Conservation (phyloP, 2,113 vertebrate genomes). For the Brachionichthys hirsutus region DNA sequence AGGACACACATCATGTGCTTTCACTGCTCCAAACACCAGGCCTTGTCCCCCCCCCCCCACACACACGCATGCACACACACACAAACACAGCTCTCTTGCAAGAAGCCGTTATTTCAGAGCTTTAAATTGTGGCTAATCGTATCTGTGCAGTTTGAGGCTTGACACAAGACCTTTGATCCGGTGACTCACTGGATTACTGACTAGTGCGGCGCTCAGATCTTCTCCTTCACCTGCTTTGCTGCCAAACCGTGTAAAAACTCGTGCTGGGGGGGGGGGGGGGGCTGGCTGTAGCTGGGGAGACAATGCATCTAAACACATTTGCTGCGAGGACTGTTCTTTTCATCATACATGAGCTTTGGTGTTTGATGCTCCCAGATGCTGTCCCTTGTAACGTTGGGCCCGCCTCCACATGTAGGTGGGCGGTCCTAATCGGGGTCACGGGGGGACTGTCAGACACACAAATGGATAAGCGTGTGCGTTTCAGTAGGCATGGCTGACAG, state of each 20-base stretch:
- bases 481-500: conserved; percentile 29
- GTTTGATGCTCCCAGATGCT: conserved; percentile 48
- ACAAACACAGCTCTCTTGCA: conserved; percentile 4
- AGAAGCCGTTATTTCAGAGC: conserved; percentile 1
- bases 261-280: no score
- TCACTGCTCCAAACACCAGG: conserved; percentile 4
- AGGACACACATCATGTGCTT: conserved; percentile 30
- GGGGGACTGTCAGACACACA: conserved; percentile 39
- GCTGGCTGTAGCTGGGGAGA: conserved; percentile 52
- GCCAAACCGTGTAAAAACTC: conserved; percentile 61
- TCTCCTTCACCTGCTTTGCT: conserved; percentile 65
- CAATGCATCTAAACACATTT: conserved; percentile 64
- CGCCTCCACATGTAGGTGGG: conserved; percentile 13
- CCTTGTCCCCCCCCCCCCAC: background rate
- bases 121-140: conserved; percentile 7
- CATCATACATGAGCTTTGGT: conserved; percentile 22
- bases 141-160: conserved; percentile 11
- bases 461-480: conserved; percentile 31
- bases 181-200: conserved; percentile 49
- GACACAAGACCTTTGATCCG: conserved; percentile 41
- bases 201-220: conserved; percentile 57
- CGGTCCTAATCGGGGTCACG: conserved; percentile 24
- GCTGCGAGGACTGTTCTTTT: conserved; percentile 53
- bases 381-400: conserved; percentile 37
- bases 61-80: conserved; percentile 16